Base-by-base conservation (phyloP, 1,140 invertebrate species). In the Paralvinella palmiformis region DNA sequence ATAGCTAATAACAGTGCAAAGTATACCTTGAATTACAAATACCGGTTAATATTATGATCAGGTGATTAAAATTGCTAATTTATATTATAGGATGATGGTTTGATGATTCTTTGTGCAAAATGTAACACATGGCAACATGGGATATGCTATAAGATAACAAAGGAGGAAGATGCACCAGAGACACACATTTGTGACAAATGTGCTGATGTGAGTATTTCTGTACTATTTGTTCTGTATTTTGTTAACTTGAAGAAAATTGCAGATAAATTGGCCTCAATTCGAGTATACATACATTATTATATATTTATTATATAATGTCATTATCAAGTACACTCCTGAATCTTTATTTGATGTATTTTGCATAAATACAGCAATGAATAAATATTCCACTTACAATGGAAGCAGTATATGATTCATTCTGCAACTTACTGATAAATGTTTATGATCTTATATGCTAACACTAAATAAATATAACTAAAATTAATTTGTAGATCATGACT, bases 121-220 rank as follows among this genome's bases (percentile, higher is more conserved):
- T 80, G 79, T 62, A 75, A 75, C 35, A 69, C 66, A 31, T 80
- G 79, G 79, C 78, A 79, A 61, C 79, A 80, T 74, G 78, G 73
- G 32, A 66, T 79, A 1, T 80, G 79, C 62, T 80, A 78, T 64
- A 53, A 67, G 13, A 73, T 80, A 31, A 55, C 69, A 15, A 60
- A 69, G 48, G 74, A 78, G 66, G 63, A 72, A 35, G 71, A 75
- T 22, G 77, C 74, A 41, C 78, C 77, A 29, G 56, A 66, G 50
- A 44, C 50, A 41, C 79, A 80, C 62, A 63, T 76, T n/a, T 80
- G 79, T 72, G 72, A 78, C 65, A 55, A 69, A 20, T 80, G 79
- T 73, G 68, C 70, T 37, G 65, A 72, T 63, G 77, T 79, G 69
- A 66, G 45, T 62, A 31, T 7, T 4, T 56, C 3, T 58, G n/a